phyloP scores from a whole-genome alignment of 1,140 invertebrate genomes.

The Polypedilum vanderplanki region DNA sequence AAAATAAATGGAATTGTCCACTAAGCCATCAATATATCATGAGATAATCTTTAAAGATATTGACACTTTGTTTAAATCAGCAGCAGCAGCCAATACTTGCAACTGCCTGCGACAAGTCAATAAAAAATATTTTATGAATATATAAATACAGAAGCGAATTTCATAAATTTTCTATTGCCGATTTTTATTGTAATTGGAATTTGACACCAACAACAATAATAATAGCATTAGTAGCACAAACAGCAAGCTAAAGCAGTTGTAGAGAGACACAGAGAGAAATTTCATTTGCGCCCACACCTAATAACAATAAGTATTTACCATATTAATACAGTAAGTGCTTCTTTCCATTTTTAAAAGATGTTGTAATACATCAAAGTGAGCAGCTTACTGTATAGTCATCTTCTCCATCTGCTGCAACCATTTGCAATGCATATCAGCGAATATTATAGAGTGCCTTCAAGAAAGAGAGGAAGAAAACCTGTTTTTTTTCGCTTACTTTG shows the following conservation, averaged over 20 bases:
- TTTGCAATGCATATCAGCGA: neutral
- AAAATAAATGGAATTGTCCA: constrained; percentile 13
- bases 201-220: neutral
- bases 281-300: neutral
- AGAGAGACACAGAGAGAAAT: neutral
- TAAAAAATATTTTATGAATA: neutral
- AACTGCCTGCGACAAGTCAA: neutral
- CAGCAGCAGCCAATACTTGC: neutral
- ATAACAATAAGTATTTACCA: neutral
- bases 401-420: constrained; percentile 13
- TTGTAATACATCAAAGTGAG: constrained; percentile 13
- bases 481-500: neutral
- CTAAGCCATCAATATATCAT: constrained; percentile 21
- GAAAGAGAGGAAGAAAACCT: neutral
- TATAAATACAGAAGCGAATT: constrained; percentile 22
- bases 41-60: constrained; percentile 9
- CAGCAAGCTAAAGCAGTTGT: neutral
- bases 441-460: no score
- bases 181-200: neutral
- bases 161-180: constrained; percentile 24
- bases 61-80: neutral
- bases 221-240: neutral
- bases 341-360: neutral
- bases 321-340: constrained; percentile 15
- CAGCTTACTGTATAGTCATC: neutral